Base-by-base conservation (phyloP, 2,888 invertebrate genomes). In the Tryphoninae sp. region DNA sequence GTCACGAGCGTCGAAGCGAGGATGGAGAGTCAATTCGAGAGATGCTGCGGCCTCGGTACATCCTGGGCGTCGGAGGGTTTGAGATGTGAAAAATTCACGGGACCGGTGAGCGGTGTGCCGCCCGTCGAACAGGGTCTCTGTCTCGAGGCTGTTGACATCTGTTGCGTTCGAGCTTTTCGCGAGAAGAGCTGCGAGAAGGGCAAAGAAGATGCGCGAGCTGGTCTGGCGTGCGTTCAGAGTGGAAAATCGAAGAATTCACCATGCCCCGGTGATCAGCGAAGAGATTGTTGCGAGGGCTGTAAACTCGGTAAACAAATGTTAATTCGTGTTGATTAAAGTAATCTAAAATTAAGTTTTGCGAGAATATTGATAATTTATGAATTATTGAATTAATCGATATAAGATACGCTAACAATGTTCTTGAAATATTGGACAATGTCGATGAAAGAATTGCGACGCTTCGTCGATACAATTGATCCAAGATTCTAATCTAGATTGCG, bases 101-200 rank as follows among this genome's bases (percentile, higher is more conserved):
- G 93, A 1, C 93, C 94, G 0, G 93, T 95, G 55, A 88, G 92
- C 1, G 94, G 93, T 16, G 93, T 95, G 67, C 91, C 93, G 0
- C 90, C 92, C 6, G 92, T 94, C 53, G 94, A 95, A 88, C 94
- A 95, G 86, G 93, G 93, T 2, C 89, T 94, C 1, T 96, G 96
- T 85, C 89, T 94, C 55, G 94, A 94, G n/a, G 93, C 94, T 0
- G 93, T 94, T 26, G 94, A 94, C 75, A 94, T 95, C 45, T 96
- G 96, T 87, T 96, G 96, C 89, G 93, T 88, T 2, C 86, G 86
- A 68, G 85, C 87, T 86, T 92, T 85, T 83, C 93, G 93, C 84
- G 92, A 93, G 83, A 87, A 90, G 62, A 92, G 93, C 83, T 94
- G 94, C 86, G 90, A 92, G 22, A 88, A 90, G 71, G 94, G 94